A percentile compares a stretch with the other conserved stretches of the same genome.
These are phyloP conservation scores for Oncopeltus fasciatus DNA, from an alignment of 1,140 invertebrate species.

Conservation along the genomic window DNA sequence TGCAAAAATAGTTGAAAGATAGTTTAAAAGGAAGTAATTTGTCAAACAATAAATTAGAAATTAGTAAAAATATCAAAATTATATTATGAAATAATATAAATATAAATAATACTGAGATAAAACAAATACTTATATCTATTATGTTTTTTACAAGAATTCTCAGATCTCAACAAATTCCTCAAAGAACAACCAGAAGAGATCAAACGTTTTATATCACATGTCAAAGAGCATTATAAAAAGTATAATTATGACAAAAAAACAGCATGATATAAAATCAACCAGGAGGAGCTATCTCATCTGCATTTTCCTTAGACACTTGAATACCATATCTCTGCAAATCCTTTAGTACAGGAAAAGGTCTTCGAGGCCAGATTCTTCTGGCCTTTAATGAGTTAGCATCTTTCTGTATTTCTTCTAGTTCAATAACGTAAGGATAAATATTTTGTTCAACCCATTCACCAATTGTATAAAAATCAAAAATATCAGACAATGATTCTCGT, in stretches of 20 bases:
- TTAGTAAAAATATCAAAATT: too few relatives aligned
- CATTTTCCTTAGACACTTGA: slow-evolving; percentile 13
- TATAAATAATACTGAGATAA: too few relatives aligned
- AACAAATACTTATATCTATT: too few relatives aligned
- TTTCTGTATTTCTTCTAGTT: slow-evolving; percentile 37
- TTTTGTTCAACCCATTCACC: slow-evolving; percentile 60
- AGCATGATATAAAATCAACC: background rate
- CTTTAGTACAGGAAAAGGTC: slow-evolving; percentile 33
- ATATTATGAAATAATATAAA: too few relatives aligned
- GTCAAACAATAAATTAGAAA: too few relatives aligned
- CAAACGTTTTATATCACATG: too few relatives aligned
- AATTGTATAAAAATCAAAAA: slow-evolving; percentile 59
- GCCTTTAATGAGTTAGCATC: slow-evolving; percentile 38
- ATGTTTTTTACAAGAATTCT: background rate
- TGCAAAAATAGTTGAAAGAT: too few relatives aligned
- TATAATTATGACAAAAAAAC: background rate
- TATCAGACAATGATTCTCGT: slow-evolving; percentile 44
- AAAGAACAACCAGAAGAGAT: too few relatives aligned
- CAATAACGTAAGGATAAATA: slow-evolving; percentile 38
- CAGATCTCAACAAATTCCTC: background rate
- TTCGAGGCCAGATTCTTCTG: slow-evolving; percentile 37
- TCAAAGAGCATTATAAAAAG: too few relatives aligned
- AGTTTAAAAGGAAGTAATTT: too few relatives aligned
- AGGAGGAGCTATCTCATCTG: background rate
- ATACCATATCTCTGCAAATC: slow-evolving; percentile 25